Evolutionary conservation across 2,797 vertebrate species (phyloP), one percentile per base, ranked within the genome.

Genomic region (Notolabrus celidotus): DNA sequence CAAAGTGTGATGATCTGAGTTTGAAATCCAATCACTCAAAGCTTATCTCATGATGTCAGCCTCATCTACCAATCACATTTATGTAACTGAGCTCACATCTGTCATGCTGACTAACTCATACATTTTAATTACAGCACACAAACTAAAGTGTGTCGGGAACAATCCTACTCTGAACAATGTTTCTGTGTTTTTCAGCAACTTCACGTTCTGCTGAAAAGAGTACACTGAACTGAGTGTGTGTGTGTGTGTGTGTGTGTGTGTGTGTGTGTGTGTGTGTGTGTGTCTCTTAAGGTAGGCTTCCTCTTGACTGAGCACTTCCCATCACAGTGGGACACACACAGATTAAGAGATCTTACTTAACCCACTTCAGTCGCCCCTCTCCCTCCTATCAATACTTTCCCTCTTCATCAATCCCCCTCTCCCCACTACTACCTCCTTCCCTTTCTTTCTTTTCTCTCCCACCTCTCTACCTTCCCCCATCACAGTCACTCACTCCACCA

Each of bases 281-380:
- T 59, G 58, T 64, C 51, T 41, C 16, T 63, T 51, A 39, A 71
- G 47, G 61, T 42, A 72, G 79, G 62, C 71, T 67, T 74, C 53
- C 82, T 88, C 62, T 36, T 6, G 69, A 80, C 79, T 29, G 82
- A 85, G 75, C 78, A 82, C 86, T 90, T 86, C 80, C 75, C 83
- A 63, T 88, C 87, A 84, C 87, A 86, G 82, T 84, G 74, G 86
- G 89, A 88, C 85, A 74, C 67, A 74, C 78, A 82, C 83, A 91
- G 89, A 91, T 93, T 89, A 92, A 91, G 92, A 92, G 87, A 92
- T 92, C 85, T 90, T 87, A 86, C 85, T 90, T 89, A 89, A 88
- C 82, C 86, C 83, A 83, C 84, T 88, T 80, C 83, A 89, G 85
- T 58, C 29, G 31, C 38, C 67, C 43, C 57, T 77, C 76, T 61